Base-by-base conservation (phyloP, 1,140 invertebrate species). In the Trachymyrmex cornetzi region DNA sequence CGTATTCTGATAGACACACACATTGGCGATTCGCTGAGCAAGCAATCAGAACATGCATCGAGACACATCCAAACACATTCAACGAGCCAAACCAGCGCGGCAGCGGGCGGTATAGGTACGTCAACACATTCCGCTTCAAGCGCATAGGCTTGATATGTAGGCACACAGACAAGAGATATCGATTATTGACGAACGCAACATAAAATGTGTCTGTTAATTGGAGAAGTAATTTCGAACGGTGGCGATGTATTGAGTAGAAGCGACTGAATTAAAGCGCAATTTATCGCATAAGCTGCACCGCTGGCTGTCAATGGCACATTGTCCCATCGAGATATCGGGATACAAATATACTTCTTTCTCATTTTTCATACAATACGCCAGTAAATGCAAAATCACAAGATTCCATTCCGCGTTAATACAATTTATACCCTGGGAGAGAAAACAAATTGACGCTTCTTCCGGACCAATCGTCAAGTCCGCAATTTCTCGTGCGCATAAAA, bases 131-230 rank as follows among this genome's bases (percentile, higher is more conserved):
- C 11, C 24, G 75, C 59, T 63, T 16, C 44, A 27, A 79, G 50
- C 27, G 2, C 75, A 19, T 48, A 77, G 57, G 19, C 38, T 69
- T 50, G 38, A 69, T 24, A 59, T 34, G 50, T n/a, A 9, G 24
- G 5, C 34, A 82, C 19, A 57, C 34, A 57, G 38, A 61, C 55
- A 50, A n/a, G 80, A 61, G 11, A 50, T 71, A 82, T 84, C 72
- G 80, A 84, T 84, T 84, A 84, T 84, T 71, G 80, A 82, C 67
- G 27, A 50, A 61, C n/a, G 80, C 67, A 75, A 48, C 80, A 61
- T 74, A 84, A 84, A 84, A 84, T 57, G 55, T 27, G 80, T 14
- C n/a, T 84, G 80, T 84, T 84, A 84, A 84, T 84, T 84, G 80
- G 80, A 75, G 44, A 61, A 84, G 69, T 84, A 84, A 84, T 84